Base-by-base conservation (phyloP, 2,797 vertebrate genomes). In the Leptoclinus maculatus region DNA sequence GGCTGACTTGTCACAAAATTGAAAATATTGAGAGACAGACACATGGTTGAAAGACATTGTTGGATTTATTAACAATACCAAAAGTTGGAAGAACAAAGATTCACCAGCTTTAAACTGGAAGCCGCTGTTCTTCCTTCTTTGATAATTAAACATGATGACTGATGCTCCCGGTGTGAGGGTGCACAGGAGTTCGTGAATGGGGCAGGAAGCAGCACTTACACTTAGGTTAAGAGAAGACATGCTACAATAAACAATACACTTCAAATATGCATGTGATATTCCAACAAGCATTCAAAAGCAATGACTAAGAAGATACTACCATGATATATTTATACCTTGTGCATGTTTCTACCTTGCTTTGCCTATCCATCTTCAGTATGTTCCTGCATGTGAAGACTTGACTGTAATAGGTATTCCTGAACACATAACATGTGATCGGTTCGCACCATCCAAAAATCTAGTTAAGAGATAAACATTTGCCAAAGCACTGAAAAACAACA, bases 211-310 rank as follows among this genome's bases (percentile, higher is more conserved):
- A 70, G 57, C 66, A 60, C 7, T 23, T 51, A 53, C 59, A 62
- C 60, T 69, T 17, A 34, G 60, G 38, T 71, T 49, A 71, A 75
- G 56, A 1, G 4, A 14, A 36, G 9, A 80, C 53, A 72, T 79
- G 43, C 60, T 58, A 71, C 70, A 76, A 47, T 60, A 83, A 84
- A 80, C 74, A 82, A 23, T 23, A 54, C 16, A 11, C 34, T 82
- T 62, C 57, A 38, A 69, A 84, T 65, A 80, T 74, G 49, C 54
- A 88, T 77, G 56, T 29, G 21, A 57, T 63, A 34, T 68, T 54
- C 19, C 70, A 64, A 64, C 71, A 75, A 70, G 54, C 21, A 79
- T 62, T 71, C 32, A 74, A 76, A 36, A 23, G 49, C 49, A 29
- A 66, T 56, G 74, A 79, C 65, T 59, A 65, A 76, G 71, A 82